Evolutionary conservation across 2,888 invertebrate genomes (phyloP).

Genomic region (Philereme transversata): DNA sequence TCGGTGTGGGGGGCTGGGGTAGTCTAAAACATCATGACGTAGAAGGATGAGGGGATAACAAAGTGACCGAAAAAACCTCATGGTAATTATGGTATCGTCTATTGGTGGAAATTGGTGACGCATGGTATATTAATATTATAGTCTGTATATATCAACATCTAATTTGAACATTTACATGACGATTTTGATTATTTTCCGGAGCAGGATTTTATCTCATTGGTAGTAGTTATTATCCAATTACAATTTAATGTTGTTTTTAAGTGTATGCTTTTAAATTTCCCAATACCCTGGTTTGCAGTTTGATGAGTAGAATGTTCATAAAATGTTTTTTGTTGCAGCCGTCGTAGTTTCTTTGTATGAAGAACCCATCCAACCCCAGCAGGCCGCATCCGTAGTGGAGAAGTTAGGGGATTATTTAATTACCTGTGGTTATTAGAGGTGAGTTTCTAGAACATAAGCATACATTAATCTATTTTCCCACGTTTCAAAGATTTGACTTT

Average conservation of each 20-base stretch:
- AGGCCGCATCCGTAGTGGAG: constrained; percentile 98
- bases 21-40: too few relatives aligned
- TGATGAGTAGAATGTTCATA: constrained; percentile 3
- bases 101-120: too few relatives aligned
- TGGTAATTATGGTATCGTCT: too few relatives aligned
- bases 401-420: constrained; percentile 98
- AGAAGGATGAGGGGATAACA: too few relatives aligned
- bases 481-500: too few relatives aligned
- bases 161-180: too few relatives aligned
- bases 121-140: too few relatives aligned
- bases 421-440: constrained; percentile 97
- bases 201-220: neutral
- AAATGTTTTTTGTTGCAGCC: constrained; percentile 86
- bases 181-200: neutral
- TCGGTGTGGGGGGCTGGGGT: too few relatives aligned
- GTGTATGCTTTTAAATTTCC: neutral
- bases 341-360: constrained; percentile 97
- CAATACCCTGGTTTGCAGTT: neutral
- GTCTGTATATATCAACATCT: neutral
- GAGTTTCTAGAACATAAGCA: constrained; percentile 42
- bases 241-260: neutral
- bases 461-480: neutral
- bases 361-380: constrained; percentile 98
- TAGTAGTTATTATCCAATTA: neutral
- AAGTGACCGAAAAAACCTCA: too few relatives aligned